Evolutionary conservation across 2,113 vertebrate genomes (phyloP).

Genomic region (Sisor rabdophorus): DNA sequence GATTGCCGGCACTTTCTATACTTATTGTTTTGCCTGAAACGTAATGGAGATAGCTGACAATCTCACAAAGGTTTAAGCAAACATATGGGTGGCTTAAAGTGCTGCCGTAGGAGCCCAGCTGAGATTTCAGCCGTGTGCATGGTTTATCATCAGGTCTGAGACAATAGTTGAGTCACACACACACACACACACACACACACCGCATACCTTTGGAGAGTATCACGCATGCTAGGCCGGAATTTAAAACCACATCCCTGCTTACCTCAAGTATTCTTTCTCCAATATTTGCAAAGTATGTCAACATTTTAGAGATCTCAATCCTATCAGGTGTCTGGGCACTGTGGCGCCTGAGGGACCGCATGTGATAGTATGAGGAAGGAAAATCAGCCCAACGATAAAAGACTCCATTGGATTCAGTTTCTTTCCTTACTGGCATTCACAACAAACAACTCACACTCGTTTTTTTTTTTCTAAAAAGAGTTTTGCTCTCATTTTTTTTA

Average conservation of each 20-base stretch:
- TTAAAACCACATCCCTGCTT: neutral
- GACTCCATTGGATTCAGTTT: neutral
- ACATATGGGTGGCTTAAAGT: conserved; percentile 16
- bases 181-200: too few species aligned
- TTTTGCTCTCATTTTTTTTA: neutral
- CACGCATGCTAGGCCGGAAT: neutral
- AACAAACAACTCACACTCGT: neutral
- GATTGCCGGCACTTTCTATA: neutral
- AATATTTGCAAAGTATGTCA: conserved; percentile 7
- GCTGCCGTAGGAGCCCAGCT: neutral
- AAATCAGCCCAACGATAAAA: neutral
- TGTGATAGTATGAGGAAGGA: conserved; percentile 6
- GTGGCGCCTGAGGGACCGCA: conserved; percentile 6
- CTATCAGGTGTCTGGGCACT: neutral
- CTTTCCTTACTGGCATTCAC: neutral
- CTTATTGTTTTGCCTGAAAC: conserved; percentile 31
- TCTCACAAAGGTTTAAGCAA: conserved; percentile 16
- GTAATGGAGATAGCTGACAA: neutral
- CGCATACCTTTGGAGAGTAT: conserved; percentile 13
- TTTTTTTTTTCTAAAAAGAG: neutral
- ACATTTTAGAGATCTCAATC: neutral
- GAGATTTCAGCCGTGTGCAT: conserved; percentile 12
- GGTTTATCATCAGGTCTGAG: neutral
- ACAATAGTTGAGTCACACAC: neutral
- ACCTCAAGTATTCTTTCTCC: neutral